Conservation (phyloP, 1,140 invertebrate species). For the Tetramorium parvispinum region DNA sequence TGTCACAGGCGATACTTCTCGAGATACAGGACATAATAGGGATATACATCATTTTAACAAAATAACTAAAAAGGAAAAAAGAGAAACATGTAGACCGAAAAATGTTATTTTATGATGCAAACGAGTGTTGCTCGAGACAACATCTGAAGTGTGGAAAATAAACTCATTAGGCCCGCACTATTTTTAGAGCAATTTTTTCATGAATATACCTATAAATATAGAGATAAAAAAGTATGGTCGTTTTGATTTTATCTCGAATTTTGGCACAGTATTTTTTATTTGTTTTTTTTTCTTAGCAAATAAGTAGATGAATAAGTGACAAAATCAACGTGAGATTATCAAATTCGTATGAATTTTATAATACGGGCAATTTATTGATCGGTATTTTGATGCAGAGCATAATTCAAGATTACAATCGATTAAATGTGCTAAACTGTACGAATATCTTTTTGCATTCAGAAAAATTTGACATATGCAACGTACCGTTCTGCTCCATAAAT, state of each 20-base stretch:
- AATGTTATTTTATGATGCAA: background rate
- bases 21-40: background rate
- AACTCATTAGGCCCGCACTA: conserved; percentile 51
- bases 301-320: background rate
- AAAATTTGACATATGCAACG: background rate
- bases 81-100: background rate
- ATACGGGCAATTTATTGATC: conserved; percentile 3
- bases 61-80: background rate
- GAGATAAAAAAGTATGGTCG: background rate
- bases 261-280: background rate
- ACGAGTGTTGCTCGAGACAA: background rate
- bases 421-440: background rate
- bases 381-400: background rate
- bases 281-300: background rate
- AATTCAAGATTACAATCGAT: background rate
- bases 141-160: conserved; percentile 47
- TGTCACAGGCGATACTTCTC: background rate
- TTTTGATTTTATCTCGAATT: conserved; percentile 29
- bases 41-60: conserved; percentile 35
- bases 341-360: background rate
- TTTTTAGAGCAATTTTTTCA: background rate
- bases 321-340: background rate
- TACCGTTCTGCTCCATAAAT: background rate
- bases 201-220: background rate
- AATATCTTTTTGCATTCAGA: background rate